phyloP scores from a whole-genome alignment of 2,113 vertebrate species.

The Seriola rivoliana region DNA sequence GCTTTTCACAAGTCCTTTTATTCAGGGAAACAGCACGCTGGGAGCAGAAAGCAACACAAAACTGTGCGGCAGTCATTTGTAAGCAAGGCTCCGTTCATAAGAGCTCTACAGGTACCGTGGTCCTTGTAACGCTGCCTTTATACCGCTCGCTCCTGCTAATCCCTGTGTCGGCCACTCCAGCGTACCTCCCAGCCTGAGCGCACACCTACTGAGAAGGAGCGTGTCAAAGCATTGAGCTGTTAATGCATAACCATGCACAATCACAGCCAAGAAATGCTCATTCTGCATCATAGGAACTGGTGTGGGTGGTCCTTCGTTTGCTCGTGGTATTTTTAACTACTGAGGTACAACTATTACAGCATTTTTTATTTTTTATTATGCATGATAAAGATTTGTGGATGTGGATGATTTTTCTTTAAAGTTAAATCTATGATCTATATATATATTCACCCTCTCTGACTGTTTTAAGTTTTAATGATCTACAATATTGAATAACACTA shows the following conservation, averaged over 20 bases:
- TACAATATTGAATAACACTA: not conserved
- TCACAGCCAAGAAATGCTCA: constrained; percentile 77
- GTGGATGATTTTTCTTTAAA: not conserved
- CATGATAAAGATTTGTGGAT: not conserved
- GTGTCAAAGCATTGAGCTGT: constrained; percentile 80
- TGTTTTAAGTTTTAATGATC: not conserved
- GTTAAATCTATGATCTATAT: no score
- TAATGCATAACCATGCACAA: constrained; percentile 81
- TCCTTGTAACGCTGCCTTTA: constrained; percentile 50
- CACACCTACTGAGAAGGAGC: constrained; percentile 65
- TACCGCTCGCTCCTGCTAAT: constrained; percentile 76
- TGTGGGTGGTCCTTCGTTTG: constrained; percentile 72
- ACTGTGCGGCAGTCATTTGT: constrained; percentile 34
- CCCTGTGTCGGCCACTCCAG: constrained; percentile 84
- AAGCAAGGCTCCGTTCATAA: constrained; percentile 56
- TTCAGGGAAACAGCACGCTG: constrained; percentile 22
- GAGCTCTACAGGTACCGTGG: constrained; percentile 74
- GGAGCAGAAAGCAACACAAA: constrained; percentile 30
- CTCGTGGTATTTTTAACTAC: constrained; percentile 45
- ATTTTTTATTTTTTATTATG: not conserved
- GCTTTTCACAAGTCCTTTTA: constrained; percentile 46
- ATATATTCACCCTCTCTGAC: no score
- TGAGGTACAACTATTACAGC: not conserved
- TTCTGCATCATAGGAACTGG: constrained; percentile 62
- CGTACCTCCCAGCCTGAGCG: constrained; percentile 61